Conservation (phyloP, 92 coral and sea anemone genomes). For the Chrysogorgia sp. region DNA sequence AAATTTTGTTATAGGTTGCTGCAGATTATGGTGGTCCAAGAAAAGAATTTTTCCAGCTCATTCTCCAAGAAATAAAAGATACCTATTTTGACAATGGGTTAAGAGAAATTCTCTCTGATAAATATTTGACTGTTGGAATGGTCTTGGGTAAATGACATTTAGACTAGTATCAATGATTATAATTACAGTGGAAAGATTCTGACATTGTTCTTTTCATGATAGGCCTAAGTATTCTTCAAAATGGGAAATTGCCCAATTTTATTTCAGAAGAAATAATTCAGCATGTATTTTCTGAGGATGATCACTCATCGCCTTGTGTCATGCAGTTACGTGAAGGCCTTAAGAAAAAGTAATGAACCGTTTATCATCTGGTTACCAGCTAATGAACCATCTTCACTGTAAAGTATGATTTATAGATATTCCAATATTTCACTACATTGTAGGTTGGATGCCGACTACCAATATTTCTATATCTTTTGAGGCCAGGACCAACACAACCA, state of each 20-base stretch:
- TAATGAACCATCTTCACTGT: neutral
- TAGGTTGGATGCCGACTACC: constrained; percentile 45
- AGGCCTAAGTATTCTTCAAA: constrained; percentile 57
- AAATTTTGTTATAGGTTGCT: constrained; percentile 7
- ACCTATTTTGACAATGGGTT: constrained; percentile 20
- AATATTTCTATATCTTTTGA: constrained; percentile 38
- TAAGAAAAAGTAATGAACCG: constrained; percentile 3
- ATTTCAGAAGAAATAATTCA: constrained; percentile 44
- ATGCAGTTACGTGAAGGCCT: constrained; percentile 47
- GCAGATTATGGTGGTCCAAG: constrained; percentile 24
- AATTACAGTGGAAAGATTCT: neutral
- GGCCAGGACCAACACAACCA: constrained; percentile 40
- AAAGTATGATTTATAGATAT: constrained; percentile 4
- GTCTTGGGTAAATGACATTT: constrained; percentile 20
- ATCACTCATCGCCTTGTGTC: constrained; percentile 51
- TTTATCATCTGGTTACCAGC: constrained; percentile 13
- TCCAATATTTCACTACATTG: constrained; percentile 12
- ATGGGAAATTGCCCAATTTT: constrained; percentile 56
- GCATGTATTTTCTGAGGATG: constrained; percentile 38
- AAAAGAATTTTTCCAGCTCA: constrained; percentile 10
- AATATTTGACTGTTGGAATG: constrained; percentile 6
- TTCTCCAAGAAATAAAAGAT: constrained; percentile 13
- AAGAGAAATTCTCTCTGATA: neutral
- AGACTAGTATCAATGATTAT: neutral
- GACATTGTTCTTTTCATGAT: constrained; percentile 9